Evolutionary conservation across 2,797 vertebrate species (phyloP), one percentile per base, ranked within the genome.

Genomic region (Pempheris klunzingeri): DNA sequence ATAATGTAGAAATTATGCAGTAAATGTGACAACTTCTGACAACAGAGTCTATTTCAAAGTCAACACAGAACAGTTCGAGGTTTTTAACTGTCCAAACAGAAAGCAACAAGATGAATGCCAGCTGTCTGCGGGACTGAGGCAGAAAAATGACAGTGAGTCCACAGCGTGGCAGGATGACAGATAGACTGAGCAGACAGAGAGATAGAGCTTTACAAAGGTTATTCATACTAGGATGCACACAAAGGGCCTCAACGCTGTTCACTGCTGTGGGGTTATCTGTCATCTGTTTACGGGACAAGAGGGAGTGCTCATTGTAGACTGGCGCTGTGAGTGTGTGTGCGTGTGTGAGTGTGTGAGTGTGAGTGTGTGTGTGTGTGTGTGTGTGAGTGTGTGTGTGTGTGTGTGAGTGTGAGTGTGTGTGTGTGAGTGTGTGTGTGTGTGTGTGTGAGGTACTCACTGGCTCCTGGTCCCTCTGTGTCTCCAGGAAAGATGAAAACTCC

Each of bases 401-500:
- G n/a, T n/a, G n/a, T n/a, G n/a, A n/a, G n/a, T 64, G 66, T 54
- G 64, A 58, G 76, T 28, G 32, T 50, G 54, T 34, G 24, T 41
- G 57, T 30, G 58, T 7, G 22, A 41, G 36, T n/a, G 50, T 64
- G 66, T 54, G 64, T 61, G 76, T 28, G 32, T 50, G 54, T 34
- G 24, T 41, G 57, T 30, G 58, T 7, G 22, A 41, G 36, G 12
- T 41, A 88, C 95, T 96, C 89, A 99, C 98, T 65, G 97, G 96
- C 81, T 99, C 98, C 2, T 97, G 97, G 90, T 99, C 97, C 86
- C 97, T 94, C 92, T 98, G 97, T 84, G 97, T 97, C 87, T 99
- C 98, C 72, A 99, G 95, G 90, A 99, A 99, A 74, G 98, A 97
- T 0, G 97, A 98, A 82, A 99, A 99, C 90, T 99, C 98, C 83